Conservation (phyloP, 1,140 invertebrate genomes). For the Apis laboriosa region DNA sequence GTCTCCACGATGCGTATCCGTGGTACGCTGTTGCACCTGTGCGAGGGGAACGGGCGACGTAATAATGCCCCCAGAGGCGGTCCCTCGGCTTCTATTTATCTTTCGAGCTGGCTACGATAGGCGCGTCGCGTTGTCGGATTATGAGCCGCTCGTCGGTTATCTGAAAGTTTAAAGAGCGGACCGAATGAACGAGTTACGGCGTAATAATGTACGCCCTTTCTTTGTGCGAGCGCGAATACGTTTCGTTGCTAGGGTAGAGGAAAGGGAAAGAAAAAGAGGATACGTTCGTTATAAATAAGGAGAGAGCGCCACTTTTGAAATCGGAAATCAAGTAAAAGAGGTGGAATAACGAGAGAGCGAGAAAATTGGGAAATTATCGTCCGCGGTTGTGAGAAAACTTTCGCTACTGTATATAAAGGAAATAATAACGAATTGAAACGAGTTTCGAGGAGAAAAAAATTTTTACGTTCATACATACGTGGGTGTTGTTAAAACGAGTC, state of each 20-base stretch:
- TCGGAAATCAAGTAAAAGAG: slow-evolving; percentile 2
- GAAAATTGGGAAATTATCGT: too few species aligned
- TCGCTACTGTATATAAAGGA: neutral
- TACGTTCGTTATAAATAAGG: too few species aligned
- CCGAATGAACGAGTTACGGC: slow-evolving; percentile 7
- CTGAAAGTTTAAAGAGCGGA: slow-evolving; percentile 33
- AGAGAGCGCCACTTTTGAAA: neutral
- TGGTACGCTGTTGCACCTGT: neutral
- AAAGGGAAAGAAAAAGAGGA: neutral
- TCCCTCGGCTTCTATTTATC: slow-evolving; percentile 32
- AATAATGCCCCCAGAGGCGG: slow-evolving; percentile 2
- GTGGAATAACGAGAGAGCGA: neutral
- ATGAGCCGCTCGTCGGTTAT: slow-evolving; percentile 35
- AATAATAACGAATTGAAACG: neutral
- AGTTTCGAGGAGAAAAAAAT: neutral
- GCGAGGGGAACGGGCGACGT: slow-evolving; percentile 21
- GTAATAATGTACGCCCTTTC: neutral
- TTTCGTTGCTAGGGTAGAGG: neutral
- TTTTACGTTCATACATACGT: too few species aligned
- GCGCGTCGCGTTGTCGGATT: slow-evolving; percentile 32
- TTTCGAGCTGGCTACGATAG: slow-evolving; percentile 27
- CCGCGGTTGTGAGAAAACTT: neutral
- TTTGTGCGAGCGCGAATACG: slow-evolving; percentile 1
- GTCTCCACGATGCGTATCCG: neutral
- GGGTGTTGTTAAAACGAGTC: neutral